These are phyloP conservation scores for Heliconius charithonia DNA, from an alignment of 2,888 invertebrate species.

Conservation along the genomic window DNA sequence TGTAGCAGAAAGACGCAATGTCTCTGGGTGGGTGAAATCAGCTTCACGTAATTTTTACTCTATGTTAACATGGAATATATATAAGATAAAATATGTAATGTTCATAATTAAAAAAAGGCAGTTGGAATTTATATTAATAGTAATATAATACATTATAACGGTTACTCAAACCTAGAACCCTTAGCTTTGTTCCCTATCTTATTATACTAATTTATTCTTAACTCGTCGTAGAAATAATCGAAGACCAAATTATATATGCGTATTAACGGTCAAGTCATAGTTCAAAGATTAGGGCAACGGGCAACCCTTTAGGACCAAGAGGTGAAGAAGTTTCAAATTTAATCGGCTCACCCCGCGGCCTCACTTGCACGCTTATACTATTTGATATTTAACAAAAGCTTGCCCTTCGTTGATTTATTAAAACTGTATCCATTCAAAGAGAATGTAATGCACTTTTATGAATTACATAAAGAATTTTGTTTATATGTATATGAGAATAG, in stretches of 20 bases:
- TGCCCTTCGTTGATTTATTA: slow-evolving; percentile 51
- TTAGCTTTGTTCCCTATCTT: slow-evolving; percentile 79
- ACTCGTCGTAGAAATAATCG: slow-evolving; percentile 80
- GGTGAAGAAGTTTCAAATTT: slow-evolving; percentile 77
- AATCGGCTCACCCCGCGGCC: slow-evolving; percentile 66
- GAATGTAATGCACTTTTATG: slow-evolving; percentile 40
- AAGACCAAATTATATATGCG: slow-evolving; percentile 83
- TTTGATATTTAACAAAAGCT: slow-evolving; percentile 71
- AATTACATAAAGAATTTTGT: background rate
- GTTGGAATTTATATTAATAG: slow-evolving; percentile 6
- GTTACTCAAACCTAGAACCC: slow-evolving; percentile 78
- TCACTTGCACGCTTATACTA: slow-evolving; percentile 69
- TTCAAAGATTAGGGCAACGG: slow-evolving; percentile 83
- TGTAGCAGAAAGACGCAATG: background rate
- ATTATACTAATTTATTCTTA: slow-evolving; percentile 83
- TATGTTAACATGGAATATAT: too few species aligned
- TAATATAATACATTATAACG: slow-evolving; percentile 70
- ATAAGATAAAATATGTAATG: too few species aligned
- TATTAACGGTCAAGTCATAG: slow-evolving; percentile 84
- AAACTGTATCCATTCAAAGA: slow-evolving; percentile 37
- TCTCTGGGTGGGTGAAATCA: background rate
- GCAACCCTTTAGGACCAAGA: slow-evolving; percentile 74
- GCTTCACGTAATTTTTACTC: background rate
- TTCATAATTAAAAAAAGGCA: background rate
- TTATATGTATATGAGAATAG: background rate